Evolutionary conservation across 2,113 vertebrate species (phyloP).

Genomic region (Amazona vittata): DNA sequence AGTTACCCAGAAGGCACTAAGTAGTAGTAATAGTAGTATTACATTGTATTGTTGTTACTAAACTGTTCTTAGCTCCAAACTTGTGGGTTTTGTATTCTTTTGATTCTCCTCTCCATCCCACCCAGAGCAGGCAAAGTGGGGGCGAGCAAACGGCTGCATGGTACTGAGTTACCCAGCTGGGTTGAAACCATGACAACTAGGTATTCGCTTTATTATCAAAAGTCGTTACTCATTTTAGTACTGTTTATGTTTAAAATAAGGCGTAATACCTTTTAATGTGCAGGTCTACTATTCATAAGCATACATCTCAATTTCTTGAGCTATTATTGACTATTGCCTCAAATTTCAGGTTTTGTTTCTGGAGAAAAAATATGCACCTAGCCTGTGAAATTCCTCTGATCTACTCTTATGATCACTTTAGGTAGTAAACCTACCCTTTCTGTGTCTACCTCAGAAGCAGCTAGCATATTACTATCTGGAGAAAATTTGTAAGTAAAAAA

Average conservation of each 20-base stretch:
- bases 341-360: neutral
- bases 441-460: neutral
- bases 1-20: neutral
- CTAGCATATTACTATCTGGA: neutral
- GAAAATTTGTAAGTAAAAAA: neutral
- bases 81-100: neutral
- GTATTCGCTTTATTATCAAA: neutral
- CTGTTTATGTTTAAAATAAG: neutral
- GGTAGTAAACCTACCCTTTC: neutral
- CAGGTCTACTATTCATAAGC: neutral
- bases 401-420: neutral
- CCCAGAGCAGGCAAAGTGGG: neutral
- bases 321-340: neutral
- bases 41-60: neutral
- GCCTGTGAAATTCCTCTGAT: neutral
- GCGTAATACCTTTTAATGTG: neutral
- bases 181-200: neutral
- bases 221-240: neutral
- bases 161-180: neutral
- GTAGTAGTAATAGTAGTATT: neutral
- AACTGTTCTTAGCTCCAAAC: neutral
- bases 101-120: neutral
- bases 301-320: neutral
- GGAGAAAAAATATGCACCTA: neutral
- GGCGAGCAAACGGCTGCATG: neutral